Conservation (phyloP, 2,113 vertebrate species). For the Ochotona princeps region DNA sequence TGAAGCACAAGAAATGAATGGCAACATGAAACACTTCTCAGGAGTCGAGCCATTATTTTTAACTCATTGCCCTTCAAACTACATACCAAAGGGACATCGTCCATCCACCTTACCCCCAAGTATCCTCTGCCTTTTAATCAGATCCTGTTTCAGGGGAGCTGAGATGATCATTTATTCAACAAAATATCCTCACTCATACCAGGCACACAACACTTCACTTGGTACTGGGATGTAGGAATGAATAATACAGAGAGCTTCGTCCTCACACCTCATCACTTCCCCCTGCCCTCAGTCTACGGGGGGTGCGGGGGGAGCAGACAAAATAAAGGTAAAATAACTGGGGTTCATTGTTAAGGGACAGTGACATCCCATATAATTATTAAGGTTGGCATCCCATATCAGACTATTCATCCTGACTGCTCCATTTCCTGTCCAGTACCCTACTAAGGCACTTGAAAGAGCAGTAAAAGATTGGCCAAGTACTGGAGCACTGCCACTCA, state of each 20-base stretch:
- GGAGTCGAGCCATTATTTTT: background rate
- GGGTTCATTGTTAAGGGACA: no score
- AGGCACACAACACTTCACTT: background rate
- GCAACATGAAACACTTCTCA: background rate
- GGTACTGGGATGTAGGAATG: background rate
- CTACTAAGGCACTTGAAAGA: no score
- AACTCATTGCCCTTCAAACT: background rate
- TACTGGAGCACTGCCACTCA: no score
- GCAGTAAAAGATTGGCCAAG: no score
- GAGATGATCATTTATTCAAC: background rate
- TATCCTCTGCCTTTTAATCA: background rate
- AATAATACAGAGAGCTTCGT: background rate
- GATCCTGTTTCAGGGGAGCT: background rate
- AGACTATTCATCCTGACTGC: no score
- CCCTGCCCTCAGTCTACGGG: no score
- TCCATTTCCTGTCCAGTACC: no score
- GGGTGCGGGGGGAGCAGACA: background rate
- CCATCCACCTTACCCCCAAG: background rate
- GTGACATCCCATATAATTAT: no score
- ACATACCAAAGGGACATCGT: background rate
- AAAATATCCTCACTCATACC: background rate
- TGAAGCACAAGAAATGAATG: background rate
- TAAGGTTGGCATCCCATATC: no score
- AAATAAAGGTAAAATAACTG: background rate
- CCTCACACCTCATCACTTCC: no score